Base-by-base conservation (phyloP, 2,797 vertebrate species). In the Oryzias dopingdopingensis region DNA sequence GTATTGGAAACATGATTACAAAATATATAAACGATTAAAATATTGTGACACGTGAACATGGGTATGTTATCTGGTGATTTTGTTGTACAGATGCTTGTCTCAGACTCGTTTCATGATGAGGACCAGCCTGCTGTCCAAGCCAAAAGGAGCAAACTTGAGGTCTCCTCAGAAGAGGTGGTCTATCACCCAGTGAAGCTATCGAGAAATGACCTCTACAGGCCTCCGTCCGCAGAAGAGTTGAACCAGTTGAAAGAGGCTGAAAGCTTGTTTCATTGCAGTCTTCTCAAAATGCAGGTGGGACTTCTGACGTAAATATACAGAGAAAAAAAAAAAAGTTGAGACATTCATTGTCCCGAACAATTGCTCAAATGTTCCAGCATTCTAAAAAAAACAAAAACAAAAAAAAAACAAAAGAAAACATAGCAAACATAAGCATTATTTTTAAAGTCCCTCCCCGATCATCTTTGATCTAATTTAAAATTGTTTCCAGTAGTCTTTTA, bases 251-350 rank as follows among this genome's bases (percentile, higher is more conserved):
- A 96, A 69, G 96, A 99, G 74, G 94, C 96, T 0, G 96, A 99
- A 75, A 95, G 90, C 61, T 89, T 97, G 20, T 99, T 98, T 76
- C 96, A 98, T 74, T 96, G 94, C 82, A 96, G 93, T 75, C 87
- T 99, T 56, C 92, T 99, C 14, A 95, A 96, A 64, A 92, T 99
- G 91, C 96, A 99, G 95, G 97, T 98, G 53, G 76, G 76, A 62
- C 20, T 47, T 0, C 12, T 22, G 2, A 18, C 14, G 7, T 12
- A 4, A 17, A 13, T 46, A 6, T 20, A 46, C n/a, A 12, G 20
- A 22, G 17, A 46, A 18, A 2, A 46, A 14, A 20, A 1, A 45
- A 20, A 45, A 10, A 8, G 29, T 10, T 10, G 29, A 32, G 29
- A 2, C 8, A 7, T 2, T 32, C 1, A 10, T 32, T 32, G 8